Evolutionary conservation across 1,140 invertebrate species (phyloP).

Genomic region (Pachypsylla venusta): DNA sequence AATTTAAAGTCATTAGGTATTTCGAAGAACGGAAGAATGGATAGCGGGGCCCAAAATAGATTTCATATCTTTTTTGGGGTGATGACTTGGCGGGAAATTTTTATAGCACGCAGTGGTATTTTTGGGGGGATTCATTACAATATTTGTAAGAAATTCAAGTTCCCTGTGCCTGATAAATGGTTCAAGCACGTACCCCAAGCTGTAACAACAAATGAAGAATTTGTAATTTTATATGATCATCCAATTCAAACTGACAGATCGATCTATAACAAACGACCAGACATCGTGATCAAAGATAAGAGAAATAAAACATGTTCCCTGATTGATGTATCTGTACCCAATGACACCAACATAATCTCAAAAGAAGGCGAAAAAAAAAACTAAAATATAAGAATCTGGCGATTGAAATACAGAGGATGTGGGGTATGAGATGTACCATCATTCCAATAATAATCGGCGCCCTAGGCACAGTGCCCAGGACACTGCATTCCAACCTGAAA

Average conservation of each 20-base stretch:
- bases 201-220: background rate
- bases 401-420: conserved; percentile 4
- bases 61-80: too few species aligned
- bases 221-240: background rate
- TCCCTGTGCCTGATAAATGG: background rate
- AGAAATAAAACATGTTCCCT: background rate
- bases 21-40: too few species aligned
- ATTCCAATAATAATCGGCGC: background rate
- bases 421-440: background rate
- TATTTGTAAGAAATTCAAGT: background rate
- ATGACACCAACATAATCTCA: background rate
- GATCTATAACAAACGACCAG: background rate
- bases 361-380: conserved; percentile 2
- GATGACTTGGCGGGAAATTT: too few species aligned
- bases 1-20: too few species aligned
- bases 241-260: background rate
- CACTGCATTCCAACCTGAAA: background rate
- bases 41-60: too few species aligned
- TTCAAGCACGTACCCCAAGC: background rate
- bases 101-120: too few species aligned
- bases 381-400: conserved; percentile 1
- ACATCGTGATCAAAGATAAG: conserved; percentile 3
- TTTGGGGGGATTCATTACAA: too few species aligned
- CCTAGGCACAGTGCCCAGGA: background rate
- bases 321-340: conserved; percentile 2